phyloP scores from a whole-genome alignment of 1,140 invertebrate genomes.

The Steinernema khuongi region DNA sequence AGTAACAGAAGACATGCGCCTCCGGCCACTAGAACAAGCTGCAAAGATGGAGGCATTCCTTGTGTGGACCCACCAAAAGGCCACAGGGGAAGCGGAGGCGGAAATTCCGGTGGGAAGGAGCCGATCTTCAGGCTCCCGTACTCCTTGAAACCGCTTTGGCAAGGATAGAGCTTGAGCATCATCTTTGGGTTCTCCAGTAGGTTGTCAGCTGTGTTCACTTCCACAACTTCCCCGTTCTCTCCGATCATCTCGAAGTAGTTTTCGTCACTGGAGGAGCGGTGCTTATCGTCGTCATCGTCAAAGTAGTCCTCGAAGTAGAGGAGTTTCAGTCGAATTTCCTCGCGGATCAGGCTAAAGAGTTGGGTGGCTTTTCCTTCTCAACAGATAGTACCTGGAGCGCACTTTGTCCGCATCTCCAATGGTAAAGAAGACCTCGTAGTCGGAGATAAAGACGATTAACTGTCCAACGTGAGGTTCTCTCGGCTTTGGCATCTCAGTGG shows the following conservation, averaged over 20 bases:
- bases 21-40: not conserved
- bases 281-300: not conserved
- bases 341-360: not conserved
- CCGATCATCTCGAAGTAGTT: not conserved
- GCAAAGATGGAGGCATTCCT: not conserved
- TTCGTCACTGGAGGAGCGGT: too few relatives aligned
- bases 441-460: too few relatives aligned
- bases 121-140: not conserved
- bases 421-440: not conserved
- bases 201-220: not conserved
- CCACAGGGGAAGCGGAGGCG: not conserved
- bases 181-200: not conserved
- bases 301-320: not conserved
- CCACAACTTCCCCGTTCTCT: not conserved
- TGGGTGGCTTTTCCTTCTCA: too few relatives aligned
- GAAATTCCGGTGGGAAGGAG: not conserved
- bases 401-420: not conserved
- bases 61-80: not conserved
- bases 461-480: too few relatives aligned
- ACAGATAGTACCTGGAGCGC: not conserved
- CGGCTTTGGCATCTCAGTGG: too few relatives aligned
- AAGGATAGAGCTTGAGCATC: not conserved
- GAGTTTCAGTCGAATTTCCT: not conserved
- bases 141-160: not conserved
- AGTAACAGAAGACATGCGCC: not conserved